Evolutionary conservation across 2,113 vertebrate genomes (phyloP), one percentile per base, ranked within the genome.

Genomic region (Epinephelus moara): DNA sequence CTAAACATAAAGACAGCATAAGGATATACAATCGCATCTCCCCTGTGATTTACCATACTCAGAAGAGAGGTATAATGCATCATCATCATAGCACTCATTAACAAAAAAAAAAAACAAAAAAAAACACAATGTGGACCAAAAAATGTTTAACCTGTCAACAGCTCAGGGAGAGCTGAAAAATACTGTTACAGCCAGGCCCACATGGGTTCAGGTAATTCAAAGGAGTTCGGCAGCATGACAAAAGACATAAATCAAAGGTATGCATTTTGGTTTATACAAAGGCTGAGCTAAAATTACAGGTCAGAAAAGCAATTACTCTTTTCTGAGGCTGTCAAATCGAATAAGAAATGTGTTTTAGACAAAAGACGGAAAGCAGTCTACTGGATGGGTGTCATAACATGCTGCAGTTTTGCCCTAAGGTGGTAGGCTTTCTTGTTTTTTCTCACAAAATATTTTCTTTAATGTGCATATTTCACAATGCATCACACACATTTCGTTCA

Each of bases 251-350:
- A 93, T 92, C 87, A 91, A 81, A 90, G 74, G 75, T 84, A 87
- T 88, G 88, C 86, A 90, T 88, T 91, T 89, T 94, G 86, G 88
- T 91, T 93, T 92, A 88, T 78, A 88, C 90, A 93, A 91, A 91
- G 85, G 67, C 89, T 82, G 89, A 86, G 88, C 85, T 85, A 91
- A 92, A 94, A 95, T 94, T 94, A 87, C 88, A 94, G 93, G 91
- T 92, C 94, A 94, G 85, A 89, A 91, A 95, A 94, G 93, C 92
- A 95, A 95, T 95, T 94, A 94, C 93, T 91, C 87, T 93, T 91
- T 90, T 91, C 88, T 94, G 79, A 87, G 90, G 91, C 91, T 93
- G 90, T 94, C 93, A 93, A 91, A 90, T 88, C 75, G 63, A 92
- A 94, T 94, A 90, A 90, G 86, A 92, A 91, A 91, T 92, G 88